Evolutionary conservation across 2,888 invertebrate genomes (phyloP).

Genomic region (Sinohyriopsis cumingii): DNA sequence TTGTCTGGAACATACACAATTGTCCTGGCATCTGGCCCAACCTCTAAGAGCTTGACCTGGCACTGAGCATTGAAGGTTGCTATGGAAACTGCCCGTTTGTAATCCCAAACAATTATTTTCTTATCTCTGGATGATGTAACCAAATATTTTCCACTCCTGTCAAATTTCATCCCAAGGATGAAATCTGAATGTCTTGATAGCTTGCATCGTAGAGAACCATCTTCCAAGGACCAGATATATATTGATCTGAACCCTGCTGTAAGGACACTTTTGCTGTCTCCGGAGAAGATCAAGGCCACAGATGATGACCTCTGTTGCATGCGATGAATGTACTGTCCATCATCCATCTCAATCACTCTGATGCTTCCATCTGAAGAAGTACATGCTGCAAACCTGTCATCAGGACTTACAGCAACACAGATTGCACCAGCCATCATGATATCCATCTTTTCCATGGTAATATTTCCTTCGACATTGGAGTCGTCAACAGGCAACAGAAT

Average conservation of each 20-base stretch:
- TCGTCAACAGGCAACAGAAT: constrained; percentile 38
- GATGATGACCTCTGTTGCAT: constrained; percentile 53
- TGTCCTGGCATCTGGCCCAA: constrained; percentile 35
- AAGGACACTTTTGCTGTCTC: constrained; percentile 45
- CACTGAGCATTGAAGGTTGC: constrained; percentile 48
- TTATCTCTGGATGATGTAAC: constrained; percentile 53
- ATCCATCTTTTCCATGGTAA: constrained; percentile 38
- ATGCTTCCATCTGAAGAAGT: constrained; percentile 51
- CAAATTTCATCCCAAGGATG: constrained; percentile 48
- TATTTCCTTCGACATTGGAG: constrained; percentile 7
- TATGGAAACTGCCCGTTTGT: constrained; percentile 37
- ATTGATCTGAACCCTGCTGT: constrained; percentile 56
- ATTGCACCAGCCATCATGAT: constrained; percentile 44
- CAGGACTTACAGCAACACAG: constrained; percentile 48
- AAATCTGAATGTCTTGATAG: constrained; percentile 55
- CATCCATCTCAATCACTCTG: constrained; percentile 40
- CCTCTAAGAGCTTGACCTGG: constrained; percentile 40
- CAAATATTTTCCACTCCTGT: constrained; percentile 42
- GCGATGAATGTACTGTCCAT: constrained; percentile 40
- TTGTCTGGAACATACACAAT: constrained; percentile 50
- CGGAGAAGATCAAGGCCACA: constrained; percentile 38
- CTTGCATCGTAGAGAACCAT: constrained; percentile 46
- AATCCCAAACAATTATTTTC: constrained; percentile 55
- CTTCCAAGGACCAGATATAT: constrained; percentile 52
- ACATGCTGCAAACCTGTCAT: constrained; percentile 46